Evolutionary conservation across 2,113 vertebrate genomes (phyloP), one percentile per base, ranked within the genome.

Genomic region (Bucco capensis): DNA sequence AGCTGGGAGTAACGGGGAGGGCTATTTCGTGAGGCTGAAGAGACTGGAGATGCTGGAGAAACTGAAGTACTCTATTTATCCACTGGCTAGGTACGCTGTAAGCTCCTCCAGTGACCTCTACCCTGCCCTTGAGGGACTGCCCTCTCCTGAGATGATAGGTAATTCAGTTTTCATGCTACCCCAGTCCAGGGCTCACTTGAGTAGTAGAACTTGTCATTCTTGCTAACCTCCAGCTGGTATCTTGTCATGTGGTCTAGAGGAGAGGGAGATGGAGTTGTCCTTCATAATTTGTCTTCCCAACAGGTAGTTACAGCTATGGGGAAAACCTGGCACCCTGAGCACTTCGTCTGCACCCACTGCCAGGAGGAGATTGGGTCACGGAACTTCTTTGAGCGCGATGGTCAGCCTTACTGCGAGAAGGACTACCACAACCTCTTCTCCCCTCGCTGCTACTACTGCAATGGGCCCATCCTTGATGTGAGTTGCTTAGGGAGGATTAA

Each of bases 281-380:
- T 87, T 77, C 83, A 95, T 75, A 42, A 72, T 50, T 70, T 37
- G 1, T 69, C 33, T 96, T 89, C 49, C 44, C 22, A 83, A 51
- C 91, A 99, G 99, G 99, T 99, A 7, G 99, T 99, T 91, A 99
- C 99, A 3, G 99, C 99, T 38, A 99, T 99, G 99, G 99, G 99
- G 66, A 98, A 98, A 91, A 99, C 99, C 2, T 99, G 99, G 99
- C 99, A 99, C 93, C 99, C 99, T 0, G 99, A 99, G 85, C 99
- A 99, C 97, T 99, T 99, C 19, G 99, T 99, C 94, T 99, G 99
- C 96, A 99, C 98, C 50, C 99, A 99, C 97, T 99, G 99, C 97
- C 99, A 99, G 94, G 99, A 99, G 88, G 99, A 99, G 97, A 99
- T 99, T 0, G 99, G 99, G 19, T 99, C 99, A 9, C 98, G 99